Evolutionary conservation across 2,888 invertebrate species (phyloP).

Genomic region (Lepetodrilus schrolli): DNA sequence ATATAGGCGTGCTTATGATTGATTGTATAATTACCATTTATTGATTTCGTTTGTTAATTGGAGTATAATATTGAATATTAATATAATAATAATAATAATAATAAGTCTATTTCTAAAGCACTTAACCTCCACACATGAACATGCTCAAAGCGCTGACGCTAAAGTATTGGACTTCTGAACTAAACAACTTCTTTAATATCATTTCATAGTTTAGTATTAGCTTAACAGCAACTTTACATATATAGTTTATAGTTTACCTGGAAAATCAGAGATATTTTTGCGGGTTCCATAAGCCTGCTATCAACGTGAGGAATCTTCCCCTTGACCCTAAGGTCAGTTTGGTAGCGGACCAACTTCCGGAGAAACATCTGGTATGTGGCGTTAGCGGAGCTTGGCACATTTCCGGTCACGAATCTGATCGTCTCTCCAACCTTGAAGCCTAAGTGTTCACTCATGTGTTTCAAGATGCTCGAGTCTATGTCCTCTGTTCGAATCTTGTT

Average conservation of each 20-base stretch:
- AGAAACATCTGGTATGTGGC: constrained; percentile 69
- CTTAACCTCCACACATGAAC: too few relatives aligned
- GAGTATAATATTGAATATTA: too few relatives aligned
- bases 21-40: too few relatives aligned
- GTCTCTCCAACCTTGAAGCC: constrained; percentile 68
- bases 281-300: constrained; percentile 32
- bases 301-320: constrained; percentile 37
- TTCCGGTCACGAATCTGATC: constrained; percentile 67
- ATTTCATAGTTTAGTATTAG: too few relatives aligned
- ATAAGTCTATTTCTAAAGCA: too few relatives aligned
- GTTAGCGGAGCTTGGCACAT: constrained; percentile 67
- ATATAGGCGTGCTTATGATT: too few relatives aligned
- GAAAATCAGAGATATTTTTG: constrained; percentile 40
- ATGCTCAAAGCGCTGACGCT: too few relatives aligned
- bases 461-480: constrained; percentile 63
- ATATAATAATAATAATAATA: too few relatives aligned
- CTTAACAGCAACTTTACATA: too few relatives aligned
- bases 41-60: too few relatives aligned
- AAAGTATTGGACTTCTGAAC: too few relatives aligned
- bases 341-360: constrained; percentile 50
- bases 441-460: constrained; percentile 69
- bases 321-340: constrained; percentile 40
- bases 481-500: constrained; percentile 66
- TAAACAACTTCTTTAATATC: too few relatives aligned
- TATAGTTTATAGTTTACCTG: constrained; percentile 37